Conservation (phyloP, 2,797 vertebrate species). For the Pseudopleuronectes americanus region DNA sequence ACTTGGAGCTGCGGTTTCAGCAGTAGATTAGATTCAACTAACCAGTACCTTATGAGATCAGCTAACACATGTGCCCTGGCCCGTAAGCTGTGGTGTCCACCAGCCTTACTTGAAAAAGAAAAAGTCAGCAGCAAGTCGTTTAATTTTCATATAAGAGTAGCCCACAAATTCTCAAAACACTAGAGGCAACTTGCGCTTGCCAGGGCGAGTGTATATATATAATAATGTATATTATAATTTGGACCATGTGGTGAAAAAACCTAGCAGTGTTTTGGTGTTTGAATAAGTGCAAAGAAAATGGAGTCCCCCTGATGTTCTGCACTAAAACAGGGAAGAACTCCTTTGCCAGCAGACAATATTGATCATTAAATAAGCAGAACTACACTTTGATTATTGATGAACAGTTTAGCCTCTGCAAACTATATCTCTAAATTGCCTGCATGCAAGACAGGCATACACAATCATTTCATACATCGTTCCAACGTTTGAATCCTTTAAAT, state of each 20-base stretch:
- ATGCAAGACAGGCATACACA: neutral
- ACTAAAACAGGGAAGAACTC: neutral
- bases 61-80: neutral
- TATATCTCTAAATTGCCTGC: conserved; percentile 6
- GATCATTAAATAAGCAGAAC: conserved; percentile 1
- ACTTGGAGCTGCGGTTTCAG: neutral
- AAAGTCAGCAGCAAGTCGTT: neutral
- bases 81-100: neutral
- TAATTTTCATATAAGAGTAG: neutral
- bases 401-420: neutral
- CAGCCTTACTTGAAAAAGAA: neutral
- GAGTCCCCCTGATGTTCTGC: conserved; percentile 22
- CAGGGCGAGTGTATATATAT: too few relatives aligned
- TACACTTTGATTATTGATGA: conserved; percentile 7
- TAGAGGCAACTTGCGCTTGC: neutral
- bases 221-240: too few relatives aligned
- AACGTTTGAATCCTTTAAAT: too few relatives aligned
- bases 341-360: conserved; percentile 9
- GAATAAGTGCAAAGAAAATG: conserved; percentile 37
- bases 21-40: too few relatives aligned
- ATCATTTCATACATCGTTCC: neutral
- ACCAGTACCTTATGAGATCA: neutral
- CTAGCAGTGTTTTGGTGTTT: conserved; percentile 44
- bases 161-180: neutral
- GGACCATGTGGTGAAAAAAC: conserved; percentile 35